Evolutionary conservation across 2,888 invertebrate genomes (phyloP).

Genomic region (Cenopis cana): DNA sequence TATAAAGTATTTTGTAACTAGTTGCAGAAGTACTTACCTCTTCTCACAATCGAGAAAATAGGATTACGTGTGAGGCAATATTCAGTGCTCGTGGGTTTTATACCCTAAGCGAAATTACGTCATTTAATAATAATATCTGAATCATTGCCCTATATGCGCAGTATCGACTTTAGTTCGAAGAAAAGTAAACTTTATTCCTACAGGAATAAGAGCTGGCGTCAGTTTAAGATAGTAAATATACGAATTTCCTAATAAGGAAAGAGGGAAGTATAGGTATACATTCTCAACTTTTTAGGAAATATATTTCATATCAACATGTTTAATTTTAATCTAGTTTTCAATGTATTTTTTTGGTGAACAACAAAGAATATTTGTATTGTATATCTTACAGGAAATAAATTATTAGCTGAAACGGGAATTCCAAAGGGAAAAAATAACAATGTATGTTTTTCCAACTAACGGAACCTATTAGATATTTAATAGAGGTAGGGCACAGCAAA

Average conservation of each 20-base stretch:
- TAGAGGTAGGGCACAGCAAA: too few relatives aligned
- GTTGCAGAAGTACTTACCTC: conserved; percentile 4
- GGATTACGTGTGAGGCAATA: background rate
- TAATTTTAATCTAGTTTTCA: too few relatives aligned
- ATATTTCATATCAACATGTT: too few relatives aligned
- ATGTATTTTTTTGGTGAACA: too few relatives aligned
- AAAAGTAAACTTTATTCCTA: background rate
- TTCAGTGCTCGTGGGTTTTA: conserved; percentile 5
- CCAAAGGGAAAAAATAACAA: background rate
- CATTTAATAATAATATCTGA: conserved; percentile 5
- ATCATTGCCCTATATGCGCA: conserved; percentile 8
- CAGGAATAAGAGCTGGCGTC: background rate
- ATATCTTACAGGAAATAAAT: conserved; percentile 11
- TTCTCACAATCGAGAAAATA: conserved; percentile 4
- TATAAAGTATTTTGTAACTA: too few relatives aligned
- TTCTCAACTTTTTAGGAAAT: background rate
- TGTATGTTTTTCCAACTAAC: background rate
- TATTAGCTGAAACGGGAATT: conserved; percentile 4
- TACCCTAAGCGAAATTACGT: background rate
- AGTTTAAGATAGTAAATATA: background rate
- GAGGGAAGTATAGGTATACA: background rate
- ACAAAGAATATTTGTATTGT: too few relatives aligned
- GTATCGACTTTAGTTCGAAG: background rate
- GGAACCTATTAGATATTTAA: too few relatives aligned
- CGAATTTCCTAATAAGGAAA: background rate